Evolutionary conservation across 2,888 invertebrate species (phyloP), one percentile per base, ranked within the genome.

Genomic region (Pimpla rufipes): DNA sequence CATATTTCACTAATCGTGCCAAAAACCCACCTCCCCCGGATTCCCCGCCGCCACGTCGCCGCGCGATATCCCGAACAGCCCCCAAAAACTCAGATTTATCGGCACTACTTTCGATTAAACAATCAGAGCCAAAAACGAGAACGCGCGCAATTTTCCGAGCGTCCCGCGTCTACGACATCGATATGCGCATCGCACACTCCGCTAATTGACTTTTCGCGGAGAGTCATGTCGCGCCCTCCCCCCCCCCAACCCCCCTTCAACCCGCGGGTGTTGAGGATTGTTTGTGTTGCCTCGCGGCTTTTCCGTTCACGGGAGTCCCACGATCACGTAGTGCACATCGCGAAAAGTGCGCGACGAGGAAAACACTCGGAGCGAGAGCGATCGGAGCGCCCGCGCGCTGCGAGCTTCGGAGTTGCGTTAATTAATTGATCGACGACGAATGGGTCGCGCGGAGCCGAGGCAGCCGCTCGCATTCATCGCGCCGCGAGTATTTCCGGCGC

Each of bases 171-270:
- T n/a, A n/a, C n/a, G n/a, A n/a, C 42, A 66, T 64, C 29, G 42
- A 64, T 59, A 47, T 67, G 64, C 40, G 42, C 16, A 62, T 74
- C 77, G 62, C 64, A 45, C 74, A 77, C 68, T 75, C 55, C 62
- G 74, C 83, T 83, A 83, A 83, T 83, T 83, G 83, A 83, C 80
- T 80, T 74, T 23, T 73, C 76, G 55, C 50, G 78, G 64, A 47
- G 23, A 79, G 74, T 21, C 82, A 21, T 67, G 79, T 79, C 64
- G 42, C 40, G 77, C 6, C 35, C 13, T 55, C 55, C 77, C 76
- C 76, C n/a, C n/a, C n/a, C n/a, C n/a, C n/a, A n/a, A n/a, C n/a
- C n/a, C n/a, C n/a, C n/a, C n/a, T n/a, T n/a, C n/a, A n/a, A n/a
- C n/a, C n/a, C n/a, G n/a, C 29, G 29, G 29, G 29, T 29, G 42